phyloP scores from a whole-genome alignment of 1,140 invertebrate species.

The Brachionus rubens region DNA sequence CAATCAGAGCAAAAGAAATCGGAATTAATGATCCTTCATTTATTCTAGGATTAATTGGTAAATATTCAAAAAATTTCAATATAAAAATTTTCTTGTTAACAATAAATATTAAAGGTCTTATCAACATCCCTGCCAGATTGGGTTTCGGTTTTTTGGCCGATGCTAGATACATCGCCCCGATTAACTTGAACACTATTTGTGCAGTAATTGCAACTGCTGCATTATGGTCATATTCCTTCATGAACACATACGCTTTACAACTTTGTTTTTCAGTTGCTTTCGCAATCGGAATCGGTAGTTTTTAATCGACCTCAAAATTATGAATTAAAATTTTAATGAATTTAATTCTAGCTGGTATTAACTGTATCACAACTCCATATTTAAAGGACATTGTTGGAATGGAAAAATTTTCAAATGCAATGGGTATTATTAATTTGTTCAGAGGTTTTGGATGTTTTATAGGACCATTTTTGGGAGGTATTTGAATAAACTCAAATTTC shows the following conservation, averaged over 20 bases:
- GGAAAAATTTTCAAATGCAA: constrained; percentile 43
- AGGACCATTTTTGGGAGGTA: constrained; percentile 32
- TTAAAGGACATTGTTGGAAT: constrained; percentile 30
- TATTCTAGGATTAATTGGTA: constrained; percentile 38
- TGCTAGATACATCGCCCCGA: constrained; percentile 57
- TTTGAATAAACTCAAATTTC: background rate
- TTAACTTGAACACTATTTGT: constrained; percentile 39
- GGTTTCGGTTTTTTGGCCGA: constrained; percentile 62
- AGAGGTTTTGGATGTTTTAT: constrained; percentile 40
- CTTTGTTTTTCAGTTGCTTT: background rate
- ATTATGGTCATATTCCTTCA: background rate
- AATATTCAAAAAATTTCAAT: too few relatives aligned
- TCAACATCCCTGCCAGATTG: constrained; percentile 64
- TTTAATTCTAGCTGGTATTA: constrained; percentile 8
- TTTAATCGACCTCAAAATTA: too few relatives aligned
- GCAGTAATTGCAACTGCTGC: background rate
- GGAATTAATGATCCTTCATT: constrained; percentile 3
- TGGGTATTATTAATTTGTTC: constrained; percentile 44
- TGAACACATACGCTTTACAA: background rate
- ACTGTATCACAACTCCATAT: constrained; percentile 35
- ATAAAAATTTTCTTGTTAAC: too few relatives aligned
- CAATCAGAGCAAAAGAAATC: constrained; percentile 55
- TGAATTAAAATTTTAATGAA: too few relatives aligned
- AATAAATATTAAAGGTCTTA: constrained; percentile 67
- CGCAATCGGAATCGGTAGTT: too few relatives aligned